phyloP scores from a whole-genome alignment of 37 sponge, comb jelly and placozoan genomes.

The Hexactinellida sp. region DNA sequence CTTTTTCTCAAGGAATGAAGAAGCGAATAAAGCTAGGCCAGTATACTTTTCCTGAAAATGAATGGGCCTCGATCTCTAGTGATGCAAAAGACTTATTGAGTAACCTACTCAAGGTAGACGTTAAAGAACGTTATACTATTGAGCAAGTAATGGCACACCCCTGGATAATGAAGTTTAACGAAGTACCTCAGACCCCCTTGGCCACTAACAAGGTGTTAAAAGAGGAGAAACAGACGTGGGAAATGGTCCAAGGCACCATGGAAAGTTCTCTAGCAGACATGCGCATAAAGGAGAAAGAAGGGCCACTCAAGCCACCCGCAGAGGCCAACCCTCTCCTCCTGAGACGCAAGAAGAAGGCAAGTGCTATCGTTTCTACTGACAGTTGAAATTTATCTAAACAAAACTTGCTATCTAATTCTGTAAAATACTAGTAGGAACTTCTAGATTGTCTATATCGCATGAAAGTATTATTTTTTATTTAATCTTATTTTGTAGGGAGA shows the following conservation, averaged over 20 bases:
- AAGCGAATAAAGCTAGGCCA: slow-evolving; percentile 78
- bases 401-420: too few relatives aligned
- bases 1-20: slow-evolving; percentile 96
- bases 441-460: too few relatives aligned
- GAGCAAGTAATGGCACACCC: slow-evolving; percentile 52
- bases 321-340: background rate
- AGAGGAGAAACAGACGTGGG: slow-evolving; percentile 73
- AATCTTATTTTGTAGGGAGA: too few relatives aligned
- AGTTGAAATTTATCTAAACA: too few relatives aligned
- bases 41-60: slow-evolving; percentile 80
- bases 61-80: slow-evolving; percentile 66
- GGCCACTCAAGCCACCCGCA: background rate
- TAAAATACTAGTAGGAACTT: too few relatives aligned
- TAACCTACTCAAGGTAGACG: background rate
- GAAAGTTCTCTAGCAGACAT: background rate
- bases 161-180: slow-evolving; percentile 45
- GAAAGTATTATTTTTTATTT: too few relatives aligned
- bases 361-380: background rate
- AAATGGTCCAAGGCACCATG: slow-evolving; percentile 46
- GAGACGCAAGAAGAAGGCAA: background rate
- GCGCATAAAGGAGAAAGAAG: background rate
- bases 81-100: slow-evolving; percentile 31
- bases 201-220: slow-evolving; percentile 46
- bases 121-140: slow-evolving; percentile 32
- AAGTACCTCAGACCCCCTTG: slow-evolving; percentile 74